phyloP scores from a whole-genome alignment of 2,113 vertebrate genomes.

The Eubucco bourcierii region DNA sequence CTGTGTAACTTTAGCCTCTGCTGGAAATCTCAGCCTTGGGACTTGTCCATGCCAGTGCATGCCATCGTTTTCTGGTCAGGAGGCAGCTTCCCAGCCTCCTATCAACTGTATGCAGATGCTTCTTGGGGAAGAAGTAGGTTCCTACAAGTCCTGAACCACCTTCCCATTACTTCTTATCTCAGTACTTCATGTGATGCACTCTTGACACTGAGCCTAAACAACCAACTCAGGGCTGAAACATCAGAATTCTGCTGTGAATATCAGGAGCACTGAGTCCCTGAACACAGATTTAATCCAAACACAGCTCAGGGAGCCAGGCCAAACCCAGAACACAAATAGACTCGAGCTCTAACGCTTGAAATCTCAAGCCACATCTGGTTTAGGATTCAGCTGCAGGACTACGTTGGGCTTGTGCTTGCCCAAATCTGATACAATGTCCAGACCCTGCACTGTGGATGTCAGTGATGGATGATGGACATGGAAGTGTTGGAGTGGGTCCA shows the following conservation, averaged over 20 bases:
- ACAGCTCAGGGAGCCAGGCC: neutral
- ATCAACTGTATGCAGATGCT: neutral
- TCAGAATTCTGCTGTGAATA: neutral
- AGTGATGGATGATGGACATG: neutral
- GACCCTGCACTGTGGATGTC: neutral
- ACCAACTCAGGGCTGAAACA: neutral
- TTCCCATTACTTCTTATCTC: neutral
- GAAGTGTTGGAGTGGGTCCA: no score
- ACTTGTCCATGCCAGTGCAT: neutral
- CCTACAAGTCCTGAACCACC: neutral
- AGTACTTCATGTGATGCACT: fast-evolving
- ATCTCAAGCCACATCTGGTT: neutral
- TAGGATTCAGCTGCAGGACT: neutral
- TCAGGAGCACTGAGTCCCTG: neutral
- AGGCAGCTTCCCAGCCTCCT: neutral
- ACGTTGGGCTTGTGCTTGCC: neutral
- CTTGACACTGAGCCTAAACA: neutral
- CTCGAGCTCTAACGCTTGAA: neutral
- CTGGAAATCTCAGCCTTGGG: neutral
- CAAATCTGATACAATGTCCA: neutral
- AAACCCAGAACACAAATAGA: neutral
- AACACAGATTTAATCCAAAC: neutral
- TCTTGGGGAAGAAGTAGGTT: neutral
- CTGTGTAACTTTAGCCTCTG: neutral
- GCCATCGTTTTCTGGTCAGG: neutral